phyloP scores from a whole-genome alignment of 2,113 vertebrate species.

The Arothron firmamentum region DNA sequence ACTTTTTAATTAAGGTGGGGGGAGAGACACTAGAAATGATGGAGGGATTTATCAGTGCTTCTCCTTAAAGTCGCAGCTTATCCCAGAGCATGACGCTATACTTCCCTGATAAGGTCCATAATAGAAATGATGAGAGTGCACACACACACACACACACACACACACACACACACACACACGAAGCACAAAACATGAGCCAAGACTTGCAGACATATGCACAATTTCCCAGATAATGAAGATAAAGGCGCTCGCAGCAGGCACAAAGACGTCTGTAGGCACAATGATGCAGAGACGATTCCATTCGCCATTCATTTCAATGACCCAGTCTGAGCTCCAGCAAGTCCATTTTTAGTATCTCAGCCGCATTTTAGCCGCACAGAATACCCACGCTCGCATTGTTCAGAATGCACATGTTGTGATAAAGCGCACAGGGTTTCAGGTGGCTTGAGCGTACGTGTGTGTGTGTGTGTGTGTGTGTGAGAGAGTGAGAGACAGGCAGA shows the following conservation, averaged over 20 bases:
- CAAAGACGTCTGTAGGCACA: neutral
- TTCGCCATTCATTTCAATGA: slow-evolving; percentile 8
- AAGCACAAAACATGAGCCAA: slow-evolving; percentile 20
- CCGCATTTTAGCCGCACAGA: too few relatives aligned
- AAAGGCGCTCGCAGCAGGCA: slow-evolving; percentile 28
- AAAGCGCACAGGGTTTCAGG: too few relatives aligned
- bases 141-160: slow-evolving; percentile 18
- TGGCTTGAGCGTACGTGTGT: neutral
- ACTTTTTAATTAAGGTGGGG: slow-evolving; percentile 74
- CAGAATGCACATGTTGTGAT: too few relatives aligned
- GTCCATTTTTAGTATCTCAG: neutral
- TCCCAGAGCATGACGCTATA: slow-evolving; percentile 61
- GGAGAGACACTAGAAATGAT: slow-evolving; percentile 55
- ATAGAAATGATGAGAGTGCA: slow-evolving; percentile 60
- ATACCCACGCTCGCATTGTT: too few relatives aligned
- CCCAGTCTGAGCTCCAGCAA: slow-evolving; percentile 2
- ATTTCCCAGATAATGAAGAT: slow-evolving; percentile 60
- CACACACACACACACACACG: slow-evolving; percentile 14
- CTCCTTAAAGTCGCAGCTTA: slow-evolving; percentile 65
- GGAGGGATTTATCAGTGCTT: slow-evolving; percentile 71
- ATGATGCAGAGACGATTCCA: slow-evolving; percentile 1
- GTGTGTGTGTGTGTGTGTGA: slow-evolving; percentile 24
- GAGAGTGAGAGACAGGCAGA: slow-evolving; percentile 29
- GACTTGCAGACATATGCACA: slow-evolving; percentile 65
- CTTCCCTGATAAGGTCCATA: slow-evolving; percentile 69